A percentile compares a stretch with the other conserved stretches of the same genome.
These are phyloP conservation scores for Eilema caniola DNA, from an alignment of 2,888 invertebrate genomes.

Conservation along the genomic window DNA sequence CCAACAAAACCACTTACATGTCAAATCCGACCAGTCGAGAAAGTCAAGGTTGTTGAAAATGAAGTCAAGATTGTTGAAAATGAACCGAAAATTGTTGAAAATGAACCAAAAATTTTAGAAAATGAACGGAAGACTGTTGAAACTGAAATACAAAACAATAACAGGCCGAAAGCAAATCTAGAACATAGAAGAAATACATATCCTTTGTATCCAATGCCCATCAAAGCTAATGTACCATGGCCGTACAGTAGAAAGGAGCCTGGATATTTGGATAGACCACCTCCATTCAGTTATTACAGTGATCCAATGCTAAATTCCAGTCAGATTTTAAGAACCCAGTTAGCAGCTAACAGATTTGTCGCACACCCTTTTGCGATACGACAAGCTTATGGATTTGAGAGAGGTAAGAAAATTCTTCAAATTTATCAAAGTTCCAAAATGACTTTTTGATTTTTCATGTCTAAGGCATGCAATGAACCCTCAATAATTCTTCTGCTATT, in stretches of 20 bases:
- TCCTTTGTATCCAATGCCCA: constrained; percentile 74
- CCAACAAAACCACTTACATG: constrained; percentile 66
- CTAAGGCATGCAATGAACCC: background rate
- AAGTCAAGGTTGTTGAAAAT: constrained; percentile 4
- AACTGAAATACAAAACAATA: constrained; percentile 16
- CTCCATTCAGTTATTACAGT: constrained; percentile 71
- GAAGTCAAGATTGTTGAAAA: constrained; percentile 10
- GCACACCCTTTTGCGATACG: constrained; percentile 69
- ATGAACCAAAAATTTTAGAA: constrained; percentile 9
- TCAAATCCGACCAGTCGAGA: constrained; percentile 35
- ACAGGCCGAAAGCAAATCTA: constrained; percentile 53
- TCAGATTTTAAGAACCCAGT: constrained; percentile 71
- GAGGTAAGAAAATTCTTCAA: constrained; percentile 60
- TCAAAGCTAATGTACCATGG: constrained; percentile 69
- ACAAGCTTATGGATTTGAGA: constrained; percentile 75
- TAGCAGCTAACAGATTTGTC: constrained; percentile 71
- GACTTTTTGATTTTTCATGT: background rate
- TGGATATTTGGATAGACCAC: constrained; percentile 58
- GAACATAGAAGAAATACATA: constrained; percentile 75
- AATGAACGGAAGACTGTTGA: too few species aligned
- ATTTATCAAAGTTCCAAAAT: background rate
- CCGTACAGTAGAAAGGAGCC: constrained; percentile 68
- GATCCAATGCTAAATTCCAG: constrained; percentile 72
- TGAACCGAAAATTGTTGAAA: background rate
- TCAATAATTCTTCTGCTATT: background rate